Evolutionary conservation across 2,888 invertebrate species (phyloP).

Genomic region (Prionchulus punctatus): DNA sequence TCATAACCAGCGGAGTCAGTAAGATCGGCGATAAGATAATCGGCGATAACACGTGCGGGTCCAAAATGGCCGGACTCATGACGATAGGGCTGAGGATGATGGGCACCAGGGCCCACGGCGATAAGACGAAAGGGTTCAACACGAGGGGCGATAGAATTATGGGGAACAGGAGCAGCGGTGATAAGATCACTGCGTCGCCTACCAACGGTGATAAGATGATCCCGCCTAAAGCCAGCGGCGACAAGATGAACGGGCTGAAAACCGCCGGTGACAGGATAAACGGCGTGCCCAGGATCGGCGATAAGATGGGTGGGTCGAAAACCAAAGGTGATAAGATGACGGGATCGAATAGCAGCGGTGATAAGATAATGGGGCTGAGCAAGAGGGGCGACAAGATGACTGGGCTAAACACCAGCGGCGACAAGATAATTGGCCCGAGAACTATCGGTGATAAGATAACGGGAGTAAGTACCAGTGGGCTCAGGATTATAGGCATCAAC

Average conservation of each 20-base stretch:
- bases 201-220: neutral
- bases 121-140: neutral
- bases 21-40: neutral
- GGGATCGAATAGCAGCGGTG: neutral
- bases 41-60: neutral
- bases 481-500: neutral
- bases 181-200: neutral
- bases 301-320: neutral
- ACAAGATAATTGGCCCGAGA: neutral
- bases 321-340: neutral
- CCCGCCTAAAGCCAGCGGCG: neutral
- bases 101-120: neutral
- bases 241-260: neutral
- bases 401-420: neutral
- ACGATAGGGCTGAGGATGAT: neutral
- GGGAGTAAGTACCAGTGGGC: neutral
- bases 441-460: neutral
- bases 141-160: neutral
- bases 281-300: neutral
- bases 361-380: neutral
- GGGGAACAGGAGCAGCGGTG: neutral
- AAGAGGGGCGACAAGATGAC: neutral
- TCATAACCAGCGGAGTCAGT: neutral
- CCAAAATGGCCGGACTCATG: neutral
- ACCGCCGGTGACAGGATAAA: constrained; percentile 1